Evolutionary conservation across 1,140 invertebrate species (phyloP).

Genomic region (Drusus annulatus): DNA sequence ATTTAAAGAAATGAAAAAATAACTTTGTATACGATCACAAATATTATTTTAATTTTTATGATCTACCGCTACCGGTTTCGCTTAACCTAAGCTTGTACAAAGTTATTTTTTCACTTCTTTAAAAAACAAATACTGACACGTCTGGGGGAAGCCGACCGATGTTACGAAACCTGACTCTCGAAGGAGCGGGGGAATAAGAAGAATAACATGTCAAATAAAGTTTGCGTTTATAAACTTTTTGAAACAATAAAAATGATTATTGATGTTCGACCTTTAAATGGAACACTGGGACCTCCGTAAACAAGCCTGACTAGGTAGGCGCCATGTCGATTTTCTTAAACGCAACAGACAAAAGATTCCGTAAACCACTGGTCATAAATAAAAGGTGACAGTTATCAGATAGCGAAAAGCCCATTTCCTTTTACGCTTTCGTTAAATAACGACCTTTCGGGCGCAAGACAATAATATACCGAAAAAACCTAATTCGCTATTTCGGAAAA

Average conservation of each 20-base stretch:
- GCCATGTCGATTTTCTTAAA: background rate
- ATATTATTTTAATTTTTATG: too few relatives aligned
- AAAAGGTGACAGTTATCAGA: slow-evolving; percentile 29
- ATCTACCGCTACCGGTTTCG: too few relatives aligned
- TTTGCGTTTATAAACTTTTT: background rate
- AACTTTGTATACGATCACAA: too few relatives aligned
- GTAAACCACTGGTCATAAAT: slow-evolving; percentile 22
- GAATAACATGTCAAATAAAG: background rate
- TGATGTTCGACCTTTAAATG: background rate
- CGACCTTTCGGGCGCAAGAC: background rate
- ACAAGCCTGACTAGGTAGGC: background rate
- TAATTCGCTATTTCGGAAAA: background rate
- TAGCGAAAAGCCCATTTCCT: slow-evolving; percentile 20
- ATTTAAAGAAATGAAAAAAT: too few relatives aligned
- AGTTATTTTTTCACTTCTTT: too few relatives aligned
- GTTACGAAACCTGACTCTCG: too few relatives aligned
- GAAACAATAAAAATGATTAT: background rate
- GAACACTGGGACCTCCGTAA: background rate
- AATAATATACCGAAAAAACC: background rate
- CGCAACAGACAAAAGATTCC: slow-evolving; percentile 15
- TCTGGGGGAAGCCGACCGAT: too few relatives aligned
- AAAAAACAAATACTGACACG: background rate
- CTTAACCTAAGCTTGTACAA: too few relatives aligned
- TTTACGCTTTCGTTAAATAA: background rate
- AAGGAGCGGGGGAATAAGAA: too few relatives aligned